Evolutionary conservation across 2,113 vertebrate species (phyloP), one percentile per base, ranked within the genome.

Genomic region (Siniperca chuatsi): DNA sequence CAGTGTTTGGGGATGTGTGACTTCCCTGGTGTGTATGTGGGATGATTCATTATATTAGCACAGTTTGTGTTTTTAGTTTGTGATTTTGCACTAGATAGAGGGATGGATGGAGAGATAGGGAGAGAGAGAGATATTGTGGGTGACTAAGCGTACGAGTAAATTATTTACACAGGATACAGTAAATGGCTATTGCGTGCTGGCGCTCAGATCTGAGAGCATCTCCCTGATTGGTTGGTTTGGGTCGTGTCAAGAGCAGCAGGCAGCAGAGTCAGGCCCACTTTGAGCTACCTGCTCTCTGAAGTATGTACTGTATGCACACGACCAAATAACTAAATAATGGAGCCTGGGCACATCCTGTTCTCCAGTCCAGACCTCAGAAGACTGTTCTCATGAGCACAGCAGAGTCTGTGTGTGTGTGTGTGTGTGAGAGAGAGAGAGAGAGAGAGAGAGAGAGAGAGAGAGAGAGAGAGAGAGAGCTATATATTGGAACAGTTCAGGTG

Each of bases 111-210:
- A 72, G n/a, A 42, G 10, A 37, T 1, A 29, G 57, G 75, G 55
- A 44, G 21, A 58, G 57, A 52, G 42, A 65, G 48, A 48, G 40
- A 72, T 8, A 68, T 58, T 87, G 76, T 76, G 69, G 86, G 76
- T 72, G 67, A 86, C 78, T 85, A 61, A 86, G 85, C 69, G 18
- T 77, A 50, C 21, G 20, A 54, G 90, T 96, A 79, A 95, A 96
- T 96, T 92, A 95, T 96, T 95, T 92, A 96, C 85, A 90, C 75
- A 80, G 87, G 85, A 93, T 91, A 92, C 91, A 90, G 91, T 91
- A 94, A 94, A 94, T 90, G 87, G 89, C 83, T 91, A 40, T 85
- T 86, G 87, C 84, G 72, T 90, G 89, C 83, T 48, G 65, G 67
- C 35, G 58, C 82, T 55, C 42, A 13, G 77, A 74, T 18, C 35